Evolutionary conservation across 2,797 vertebrate genomes (phyloP).

Genomic region (Smutsia gigantea): DNA sequence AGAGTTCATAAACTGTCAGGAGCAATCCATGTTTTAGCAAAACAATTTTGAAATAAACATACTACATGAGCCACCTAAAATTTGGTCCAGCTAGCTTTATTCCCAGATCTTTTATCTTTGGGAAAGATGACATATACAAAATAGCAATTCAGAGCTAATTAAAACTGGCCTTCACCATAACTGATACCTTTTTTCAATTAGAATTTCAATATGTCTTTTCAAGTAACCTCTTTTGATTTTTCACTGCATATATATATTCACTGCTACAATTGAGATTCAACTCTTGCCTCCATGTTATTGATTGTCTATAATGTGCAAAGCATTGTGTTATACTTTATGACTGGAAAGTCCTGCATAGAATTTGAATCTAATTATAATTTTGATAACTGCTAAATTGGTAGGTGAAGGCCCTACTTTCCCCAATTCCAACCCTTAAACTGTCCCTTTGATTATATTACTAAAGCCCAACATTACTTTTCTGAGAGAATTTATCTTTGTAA

Average conservation of each 20-base stretch:
- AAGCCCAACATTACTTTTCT: neutral
- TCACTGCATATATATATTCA: neutral
- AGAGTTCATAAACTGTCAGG: neutral
- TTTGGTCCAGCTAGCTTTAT: neutral
- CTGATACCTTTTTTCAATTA: neutral
- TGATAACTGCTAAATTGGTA: neutral
- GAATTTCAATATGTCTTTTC: neutral
- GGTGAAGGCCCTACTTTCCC: neutral
- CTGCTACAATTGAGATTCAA: neutral
- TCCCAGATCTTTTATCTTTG: neutral
- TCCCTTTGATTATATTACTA: neutral
- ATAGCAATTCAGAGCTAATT: neutral
- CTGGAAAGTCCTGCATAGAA: neutral
- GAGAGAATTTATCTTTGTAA: neutral
- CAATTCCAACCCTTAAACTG: neutral
- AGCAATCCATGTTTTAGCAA: neutral
- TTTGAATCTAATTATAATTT: neutral
- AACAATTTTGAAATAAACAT: neutral
- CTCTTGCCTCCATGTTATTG: neutral
- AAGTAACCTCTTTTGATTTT: neutral
- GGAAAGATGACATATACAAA: neutral
- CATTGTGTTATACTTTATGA: accelerated
- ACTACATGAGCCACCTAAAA: neutral
- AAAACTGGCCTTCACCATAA: neutral
- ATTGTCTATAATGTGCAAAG: neutral